Conservation (phyloP, 2,113 vertebrate genomes). For the Aramus guarauna region DNA sequence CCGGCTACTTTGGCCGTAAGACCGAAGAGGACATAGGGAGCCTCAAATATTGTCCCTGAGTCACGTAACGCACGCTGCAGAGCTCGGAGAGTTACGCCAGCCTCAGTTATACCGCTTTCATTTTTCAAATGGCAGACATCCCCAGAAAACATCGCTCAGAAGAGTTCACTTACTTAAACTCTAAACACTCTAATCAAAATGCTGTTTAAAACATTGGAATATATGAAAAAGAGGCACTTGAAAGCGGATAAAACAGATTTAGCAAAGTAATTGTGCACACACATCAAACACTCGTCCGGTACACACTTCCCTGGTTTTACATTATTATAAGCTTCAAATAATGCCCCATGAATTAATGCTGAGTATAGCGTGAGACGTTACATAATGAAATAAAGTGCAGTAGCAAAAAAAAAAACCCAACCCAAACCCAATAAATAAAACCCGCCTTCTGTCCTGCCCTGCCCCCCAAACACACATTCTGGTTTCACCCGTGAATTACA, state of each 20-base stretch:
- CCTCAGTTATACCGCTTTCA: conserved; percentile 4
- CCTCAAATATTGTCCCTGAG: background rate
- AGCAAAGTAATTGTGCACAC: background rate
- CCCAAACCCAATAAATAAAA: background rate
- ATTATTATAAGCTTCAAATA: background rate
- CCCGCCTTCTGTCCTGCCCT: background rate
- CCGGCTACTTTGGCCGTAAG: background rate
- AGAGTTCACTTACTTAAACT: conserved; percentile 32
- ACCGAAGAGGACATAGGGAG: rapidly evolving
- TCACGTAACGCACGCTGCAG: background rate
- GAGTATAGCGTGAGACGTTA: background rate
- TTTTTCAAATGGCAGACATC: conserved; percentile 18
- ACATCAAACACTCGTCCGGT: background rate
- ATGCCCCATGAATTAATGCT: background rate
- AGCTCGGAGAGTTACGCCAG: background rate
- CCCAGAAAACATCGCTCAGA: conserved; percentile 7
- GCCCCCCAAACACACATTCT: background rate
- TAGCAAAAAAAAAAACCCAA: background rate
- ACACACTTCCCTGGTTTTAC: background rate
- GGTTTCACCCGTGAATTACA: background rate
- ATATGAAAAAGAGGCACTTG: conserved; percentile 7
- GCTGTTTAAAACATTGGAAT: background rate
- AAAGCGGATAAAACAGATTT: conserved; percentile 7
- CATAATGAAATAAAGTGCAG: background rate
- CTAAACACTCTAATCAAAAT: conserved; percentile 33